phyloP scores from a whole-genome alignment of 2,113 vertebrate species.

The Orycteropus afer region DNA sequence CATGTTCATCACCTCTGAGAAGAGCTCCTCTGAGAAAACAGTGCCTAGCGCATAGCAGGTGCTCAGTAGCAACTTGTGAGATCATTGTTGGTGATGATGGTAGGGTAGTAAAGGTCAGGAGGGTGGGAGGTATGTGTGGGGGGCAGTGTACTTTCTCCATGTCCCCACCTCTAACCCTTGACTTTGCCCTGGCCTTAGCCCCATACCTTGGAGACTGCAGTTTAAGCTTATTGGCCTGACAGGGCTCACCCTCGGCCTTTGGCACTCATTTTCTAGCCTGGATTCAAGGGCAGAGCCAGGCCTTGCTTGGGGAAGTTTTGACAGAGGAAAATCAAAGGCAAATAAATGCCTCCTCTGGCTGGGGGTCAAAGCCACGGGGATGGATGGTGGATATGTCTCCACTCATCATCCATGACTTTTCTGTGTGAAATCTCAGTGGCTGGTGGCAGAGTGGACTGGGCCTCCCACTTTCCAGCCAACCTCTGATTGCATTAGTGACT shows the following conservation, averaged over 20 bases:
- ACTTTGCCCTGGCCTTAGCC: background rate
- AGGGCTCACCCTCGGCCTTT: background rate
- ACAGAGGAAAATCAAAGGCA: background rate
- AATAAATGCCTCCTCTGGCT: background rate
- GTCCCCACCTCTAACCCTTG: background rate
- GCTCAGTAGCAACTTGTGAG: fast-evolving
- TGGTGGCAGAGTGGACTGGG: background rate
- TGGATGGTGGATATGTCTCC: background rate
- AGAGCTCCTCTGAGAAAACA: background rate
- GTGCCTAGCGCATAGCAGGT: background rate
- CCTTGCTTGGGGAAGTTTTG: background rate
- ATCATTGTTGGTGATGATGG: background rate
- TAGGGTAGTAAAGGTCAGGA: background rate
- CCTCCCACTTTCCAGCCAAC: background rate
- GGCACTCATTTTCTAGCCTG: background rate
- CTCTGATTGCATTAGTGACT: background rate
- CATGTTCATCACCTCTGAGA: background rate
- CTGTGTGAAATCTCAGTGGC: background rate
- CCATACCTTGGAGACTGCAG: fast-evolving
- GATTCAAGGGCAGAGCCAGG: background rate
- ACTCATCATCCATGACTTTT: background rate
- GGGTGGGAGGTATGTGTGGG: too few species aligned
- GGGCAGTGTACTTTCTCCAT: background rate
- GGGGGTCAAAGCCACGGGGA: background rate
- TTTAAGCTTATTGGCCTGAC: background rate